Conservation (phyloP, 2,888 invertebrate species). For the Trilocha varians region DNA sequence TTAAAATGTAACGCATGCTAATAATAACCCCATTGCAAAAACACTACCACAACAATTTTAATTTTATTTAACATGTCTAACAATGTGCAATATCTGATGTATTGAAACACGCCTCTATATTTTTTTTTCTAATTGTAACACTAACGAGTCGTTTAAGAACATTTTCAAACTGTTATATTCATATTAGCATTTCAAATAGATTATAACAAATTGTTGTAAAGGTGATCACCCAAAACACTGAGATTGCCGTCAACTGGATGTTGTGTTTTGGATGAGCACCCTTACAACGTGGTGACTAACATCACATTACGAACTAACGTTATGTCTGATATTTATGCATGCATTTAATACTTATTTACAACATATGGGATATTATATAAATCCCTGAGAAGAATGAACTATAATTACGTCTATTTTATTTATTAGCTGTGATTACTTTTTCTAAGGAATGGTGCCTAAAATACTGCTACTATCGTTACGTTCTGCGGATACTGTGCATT, state of each 20-base stretch:
- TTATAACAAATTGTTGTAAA: no score
- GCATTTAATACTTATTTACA: background rate
- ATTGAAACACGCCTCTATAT: no score
- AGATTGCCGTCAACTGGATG: no score
- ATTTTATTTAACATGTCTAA: background rate
- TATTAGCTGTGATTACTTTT: background rate
- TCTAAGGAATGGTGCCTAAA: background rate
- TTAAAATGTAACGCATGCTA: background rate
- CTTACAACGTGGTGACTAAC: background rate
- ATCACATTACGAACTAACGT: background rate
- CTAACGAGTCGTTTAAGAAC: no score
- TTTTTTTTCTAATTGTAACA: no score
- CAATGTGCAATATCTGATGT: no score
- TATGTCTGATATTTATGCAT: background rate
- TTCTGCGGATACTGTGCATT: background rate
- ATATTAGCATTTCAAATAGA: no score
- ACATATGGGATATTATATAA: background rate
- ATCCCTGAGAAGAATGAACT: background rate
- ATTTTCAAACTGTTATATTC: no score
- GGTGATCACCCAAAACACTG: no score
- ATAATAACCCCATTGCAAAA: background rate
- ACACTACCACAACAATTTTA: background rate
- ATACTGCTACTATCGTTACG: background rate
- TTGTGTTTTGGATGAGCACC: background rate
- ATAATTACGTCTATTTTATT: background rate